Percentiles rank a stretch among this genome's conserved stretches.
These are phyloP conservation scores for Perizoma affinitatum DNA, from an alignment of 2,888 invertebrate genomes.

Conservation along the genomic window DNA sequence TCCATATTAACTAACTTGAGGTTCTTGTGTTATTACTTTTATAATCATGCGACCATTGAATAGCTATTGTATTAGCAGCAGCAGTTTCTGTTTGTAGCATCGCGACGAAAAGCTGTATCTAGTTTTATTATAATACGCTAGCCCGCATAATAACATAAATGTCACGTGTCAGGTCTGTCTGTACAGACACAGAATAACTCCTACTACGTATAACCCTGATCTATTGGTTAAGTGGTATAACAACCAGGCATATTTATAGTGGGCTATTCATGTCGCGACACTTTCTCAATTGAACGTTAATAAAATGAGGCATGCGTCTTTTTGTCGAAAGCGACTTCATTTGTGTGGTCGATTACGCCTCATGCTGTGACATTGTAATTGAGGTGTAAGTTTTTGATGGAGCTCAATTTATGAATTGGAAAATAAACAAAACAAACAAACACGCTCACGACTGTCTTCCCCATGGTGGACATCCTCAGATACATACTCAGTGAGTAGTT, in stretches of 20 bases:
- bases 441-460: too few species aligned
- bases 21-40: too few species aligned
- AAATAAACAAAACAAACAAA: too few species aligned
- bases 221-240: slow-evolving; percentile 46
- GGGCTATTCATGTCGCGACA: slow-evolving; percentile 57
- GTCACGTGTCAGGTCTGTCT: slow-evolving; percentile 25
- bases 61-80: too few species aligned
- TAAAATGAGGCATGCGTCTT: slow-evolving; percentile 53
- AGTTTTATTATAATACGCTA: background rate
- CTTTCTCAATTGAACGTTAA: slow-evolving; percentile 66
- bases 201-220: slow-evolving; percentile 25
- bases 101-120: background rate
- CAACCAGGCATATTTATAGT: slow-evolving; percentile 47
- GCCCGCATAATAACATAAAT: slow-evolving; percentile 25
- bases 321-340: background rate
- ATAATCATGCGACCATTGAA: too few species aligned
- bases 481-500: too few species aligned
- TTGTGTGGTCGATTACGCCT: background rate
- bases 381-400: too few species aligned
- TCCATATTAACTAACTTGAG: too few species aligned
- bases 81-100: too few species aligned
- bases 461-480: too few species aligned
- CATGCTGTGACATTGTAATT: too few species aligned
- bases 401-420: too few species aligned
- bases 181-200: slow-evolving; percentile 23